Conservation (phyloP, 2,797 vertebrate genomes). For the Nyctibius grandis region DNA sequence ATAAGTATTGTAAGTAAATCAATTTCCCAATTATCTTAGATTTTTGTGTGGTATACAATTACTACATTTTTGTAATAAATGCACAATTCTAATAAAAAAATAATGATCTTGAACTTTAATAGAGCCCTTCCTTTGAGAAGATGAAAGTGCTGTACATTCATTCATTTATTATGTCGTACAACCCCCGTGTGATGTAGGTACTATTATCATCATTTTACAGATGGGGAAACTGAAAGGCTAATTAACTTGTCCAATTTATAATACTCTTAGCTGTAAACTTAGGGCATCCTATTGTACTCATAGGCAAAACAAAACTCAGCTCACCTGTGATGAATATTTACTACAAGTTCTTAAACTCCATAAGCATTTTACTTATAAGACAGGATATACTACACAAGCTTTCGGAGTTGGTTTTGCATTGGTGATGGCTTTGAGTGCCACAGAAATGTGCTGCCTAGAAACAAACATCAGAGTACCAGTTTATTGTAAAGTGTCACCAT, state of each 20-base stretch:
- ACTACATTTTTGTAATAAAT: constrained; percentile 32
- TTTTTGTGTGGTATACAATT: constrained; percentile 8
- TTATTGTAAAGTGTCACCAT: neutral
- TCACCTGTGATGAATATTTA: constrained; percentile 2
- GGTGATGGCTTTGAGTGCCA: neutral
- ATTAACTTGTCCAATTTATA: constrained; percentile 56
- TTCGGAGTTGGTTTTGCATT: neutral
- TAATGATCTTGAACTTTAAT: constrained; percentile 57
- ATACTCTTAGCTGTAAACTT: constrained; percentile 25
- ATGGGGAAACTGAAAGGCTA: constrained; percentile 22
- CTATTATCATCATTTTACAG: constrained; percentile 46
- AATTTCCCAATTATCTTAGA: constrained; percentile 1
- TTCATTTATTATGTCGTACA: constrained; percentile 37
- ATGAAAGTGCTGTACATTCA: constrained; percentile 21
- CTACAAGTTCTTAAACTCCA: neutral
- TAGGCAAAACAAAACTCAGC: constrained; percentile 6
- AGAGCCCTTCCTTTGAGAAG: constrained; percentile 39
- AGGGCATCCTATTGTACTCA: neutral
- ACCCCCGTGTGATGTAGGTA: constrained; percentile 19
- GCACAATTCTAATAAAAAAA: constrained; percentile 45
- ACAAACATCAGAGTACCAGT: neutral
- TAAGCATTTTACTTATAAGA: neutral
- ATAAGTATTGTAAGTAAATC: constrained; percentile 30
- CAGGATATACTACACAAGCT: neutral
- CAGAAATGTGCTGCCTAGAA: neutral